These are phyloP conservation scores for Temnothorax ravouxi DNA, from an alignment of 2,888 invertebrate genomes.

Conservation along the genomic window DNA sequence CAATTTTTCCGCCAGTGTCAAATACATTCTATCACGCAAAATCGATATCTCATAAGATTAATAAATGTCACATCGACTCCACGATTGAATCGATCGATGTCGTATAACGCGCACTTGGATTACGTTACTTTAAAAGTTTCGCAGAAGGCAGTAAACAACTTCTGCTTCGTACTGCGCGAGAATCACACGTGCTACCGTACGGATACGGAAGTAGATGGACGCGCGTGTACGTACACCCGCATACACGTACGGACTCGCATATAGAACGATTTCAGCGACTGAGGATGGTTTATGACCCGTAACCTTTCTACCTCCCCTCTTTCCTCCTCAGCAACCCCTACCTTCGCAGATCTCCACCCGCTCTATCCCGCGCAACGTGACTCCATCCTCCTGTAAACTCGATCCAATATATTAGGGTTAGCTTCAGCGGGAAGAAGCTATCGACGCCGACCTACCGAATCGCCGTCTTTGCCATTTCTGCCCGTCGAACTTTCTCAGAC, in stretches of 20 bases:
- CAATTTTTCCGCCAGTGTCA: conserved; percentile 13
- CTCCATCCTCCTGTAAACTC: conserved; percentile 76
- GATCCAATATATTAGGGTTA: conserved; percentile 83
- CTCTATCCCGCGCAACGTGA: conserved; percentile 68
- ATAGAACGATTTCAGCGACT: conserved; percentile 79
- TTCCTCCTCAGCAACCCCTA: conserved; percentile 44
- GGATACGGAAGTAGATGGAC: conserved; percentile 53
- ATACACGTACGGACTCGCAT: conserved; percentile 72
- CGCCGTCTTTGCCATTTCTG: conserved; percentile 48
- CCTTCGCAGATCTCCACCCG: conserved; percentile 44
- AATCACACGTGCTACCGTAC: conserved; percentile 61
- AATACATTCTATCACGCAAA: conserved; percentile 34
- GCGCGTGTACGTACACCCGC: conserved; percentile 64
- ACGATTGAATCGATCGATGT: conserved; percentile 47
- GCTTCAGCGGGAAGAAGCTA: conserved; percentile 69
- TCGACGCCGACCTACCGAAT: conserved; percentile 61
- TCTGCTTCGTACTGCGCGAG: conserved; percentile 44
- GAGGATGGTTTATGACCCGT: conserved; percentile 84
- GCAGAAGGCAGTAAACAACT: conserved; percentile 73
- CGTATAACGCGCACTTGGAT: conserved; percentile 64
- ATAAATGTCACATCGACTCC: conserved; percentile 41
- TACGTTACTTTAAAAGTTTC: conserved; percentile 77
- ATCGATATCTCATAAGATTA: conserved; percentile 42
- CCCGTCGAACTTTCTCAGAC: conserved; percentile 49
- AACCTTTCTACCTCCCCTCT: conserved; percentile 74